A percentile compares a stretch with the other conserved stretches of the same genome.
Evolutionary conservation across 2,888 invertebrate species (phyloP).

Genomic region (Trichogramma dendrolimi): DNA sequence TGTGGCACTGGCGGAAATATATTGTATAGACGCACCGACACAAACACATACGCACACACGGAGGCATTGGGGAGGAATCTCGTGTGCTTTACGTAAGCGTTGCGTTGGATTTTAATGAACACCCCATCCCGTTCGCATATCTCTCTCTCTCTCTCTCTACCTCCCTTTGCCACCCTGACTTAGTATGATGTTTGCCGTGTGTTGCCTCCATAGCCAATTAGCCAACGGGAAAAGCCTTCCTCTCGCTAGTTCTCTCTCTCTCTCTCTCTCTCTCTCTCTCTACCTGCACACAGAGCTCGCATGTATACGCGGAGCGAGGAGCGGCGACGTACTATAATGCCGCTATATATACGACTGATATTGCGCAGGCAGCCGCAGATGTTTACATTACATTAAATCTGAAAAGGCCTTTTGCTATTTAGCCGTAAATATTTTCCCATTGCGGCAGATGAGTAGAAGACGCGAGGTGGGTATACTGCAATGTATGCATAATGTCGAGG

Average conservation of each 20-base stretch:
- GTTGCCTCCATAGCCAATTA: conserved; percentile 27
- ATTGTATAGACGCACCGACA: neutral
- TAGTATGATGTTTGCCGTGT: too few species aligned
- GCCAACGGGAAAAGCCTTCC: conserved; percentile 2
- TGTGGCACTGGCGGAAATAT: too few species aligned
- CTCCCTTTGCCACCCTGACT: conserved; percentile 6
- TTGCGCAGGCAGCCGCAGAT: conserved; percentile 31
- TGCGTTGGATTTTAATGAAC: conserved; percentile 28
- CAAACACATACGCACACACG: conserved; percentile 1
- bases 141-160: neutral
- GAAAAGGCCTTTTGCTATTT: conserved; percentile 30
- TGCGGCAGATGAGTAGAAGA: too few species aligned
- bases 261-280: too few species aligned
- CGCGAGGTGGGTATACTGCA: too few species aligned
- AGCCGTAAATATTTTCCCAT: too few species aligned
- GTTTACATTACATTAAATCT: conserved; percentile 45
- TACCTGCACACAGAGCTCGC: too few species aligned
- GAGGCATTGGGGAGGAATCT: neutral
- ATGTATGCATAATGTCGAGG: too few species aligned
- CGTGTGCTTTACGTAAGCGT: neutral
- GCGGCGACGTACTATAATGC: too few species aligned
- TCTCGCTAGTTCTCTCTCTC: too few species aligned
- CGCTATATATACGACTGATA: neutral
- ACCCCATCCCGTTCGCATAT: conserved; percentile 15
- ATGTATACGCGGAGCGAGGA: too few species aligned